These are phyloP conservation scores for Crotalus tigris DNA, from an alignment of 2,113 vertebrate genomes.

Conservation along the genomic window DNA sequence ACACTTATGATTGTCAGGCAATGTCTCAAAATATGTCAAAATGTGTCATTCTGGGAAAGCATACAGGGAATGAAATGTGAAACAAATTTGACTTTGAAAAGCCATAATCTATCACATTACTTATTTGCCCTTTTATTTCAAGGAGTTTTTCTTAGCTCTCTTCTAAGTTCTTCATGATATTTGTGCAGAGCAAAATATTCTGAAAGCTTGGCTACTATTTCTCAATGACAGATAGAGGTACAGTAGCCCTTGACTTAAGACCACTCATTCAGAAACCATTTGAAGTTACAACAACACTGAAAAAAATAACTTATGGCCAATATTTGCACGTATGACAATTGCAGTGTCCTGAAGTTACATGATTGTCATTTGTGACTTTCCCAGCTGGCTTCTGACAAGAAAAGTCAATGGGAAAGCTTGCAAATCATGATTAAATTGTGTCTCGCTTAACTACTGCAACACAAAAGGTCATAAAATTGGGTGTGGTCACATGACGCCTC, in stretches of 20 bases:
- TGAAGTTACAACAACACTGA: not conserved
- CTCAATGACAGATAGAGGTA: not conserved
- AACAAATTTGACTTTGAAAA: not conserved
- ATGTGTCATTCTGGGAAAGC: not conserved
- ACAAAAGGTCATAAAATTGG: not conserved
- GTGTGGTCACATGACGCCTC: not conserved
- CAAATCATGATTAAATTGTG: not conserved
- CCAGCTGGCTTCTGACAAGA: not conserved
- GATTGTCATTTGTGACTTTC: not conserved
- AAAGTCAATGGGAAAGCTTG: not conserved
- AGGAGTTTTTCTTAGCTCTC: not conserved
- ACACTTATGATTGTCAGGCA: not conserved
- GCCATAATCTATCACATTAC: not conserved
- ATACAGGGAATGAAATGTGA: not conserved
- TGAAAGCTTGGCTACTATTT: not conserved
- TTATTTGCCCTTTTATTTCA: not conserved
- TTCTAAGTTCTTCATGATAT: not conserved
- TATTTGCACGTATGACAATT: not conserved
- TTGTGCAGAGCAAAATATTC: not conserved
- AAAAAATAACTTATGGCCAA: not conserved
- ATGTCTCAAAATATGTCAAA: not conserved
- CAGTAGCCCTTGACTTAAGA: not conserved
- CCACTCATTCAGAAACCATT: not conserved
- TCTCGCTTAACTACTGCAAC: not conserved
- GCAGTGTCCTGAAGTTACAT: not conserved